Evolutionary conservation across 2,888 invertebrate genomes (phyloP), one percentile per base, ranked within the genome.

Genomic region (Agrochola lota): DNA sequence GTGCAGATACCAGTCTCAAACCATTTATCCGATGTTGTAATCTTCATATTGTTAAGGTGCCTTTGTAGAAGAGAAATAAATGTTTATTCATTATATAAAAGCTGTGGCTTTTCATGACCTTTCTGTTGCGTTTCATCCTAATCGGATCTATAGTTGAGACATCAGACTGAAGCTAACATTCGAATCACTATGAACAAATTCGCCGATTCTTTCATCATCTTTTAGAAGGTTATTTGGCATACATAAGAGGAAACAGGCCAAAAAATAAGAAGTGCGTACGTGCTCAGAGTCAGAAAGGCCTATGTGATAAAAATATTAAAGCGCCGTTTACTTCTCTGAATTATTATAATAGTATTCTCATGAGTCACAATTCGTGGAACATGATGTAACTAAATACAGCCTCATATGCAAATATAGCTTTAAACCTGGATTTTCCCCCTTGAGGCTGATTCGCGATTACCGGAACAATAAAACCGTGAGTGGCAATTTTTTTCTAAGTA

Each of bases 321-420:
- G 5, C 46, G 57, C 63, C n/a, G 60, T 74, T 68, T 46, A 68
- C 17, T 84, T 84, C 71, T 63, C 12, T n/a, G 77, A 83, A 81
- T 60, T 26, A 77, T 60, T 26, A 26, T 43, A 49, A 23, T 52
- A 23, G 55, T 20, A 64, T 17, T 64, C 7, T 15, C 0, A 12
- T 84, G 85, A 81, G 11, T 77, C 81, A 80, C 30, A 30, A 63
- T 52, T 69, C 55, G 55, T 71, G 60, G 57, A 49, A 72, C 17
- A 77, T 83, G 73, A 77, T 80, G 74, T 60, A 79, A 74, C 23
- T 23, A 52, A 2, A 59, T 20, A 60, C 23, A 63, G n/a, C 49
- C 35, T 72, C 12, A 60, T 66, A 2, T 70, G 40, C 43, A 70
- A 72, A 72, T 71, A 67, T 67, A 66, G 26, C 35, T 55, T 64